A percentile compares a stretch with the other conserved stretches of the same genome.
phyloP scores from a whole-genome alignment of 64 coral and sea anemone species.

The Pocillopora verrucosa region DNA sequence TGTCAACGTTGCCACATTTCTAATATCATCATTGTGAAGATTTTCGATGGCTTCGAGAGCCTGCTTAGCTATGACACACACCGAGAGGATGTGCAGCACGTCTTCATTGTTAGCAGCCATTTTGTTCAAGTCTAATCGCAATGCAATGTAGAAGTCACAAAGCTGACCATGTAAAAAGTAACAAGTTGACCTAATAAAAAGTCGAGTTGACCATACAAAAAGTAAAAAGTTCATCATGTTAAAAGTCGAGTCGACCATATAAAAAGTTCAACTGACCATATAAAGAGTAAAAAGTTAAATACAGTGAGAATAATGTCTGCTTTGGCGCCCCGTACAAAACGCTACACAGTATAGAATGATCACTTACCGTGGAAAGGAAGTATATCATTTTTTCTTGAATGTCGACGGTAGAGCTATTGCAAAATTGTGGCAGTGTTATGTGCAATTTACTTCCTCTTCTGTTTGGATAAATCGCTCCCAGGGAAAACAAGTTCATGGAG shows the following conservation, averaged over 20 bases:
- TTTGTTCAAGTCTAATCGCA: neutral
- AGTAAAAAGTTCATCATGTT: too few relatives aligned
- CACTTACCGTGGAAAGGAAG: conserved; percentile 26
- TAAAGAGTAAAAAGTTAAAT: too few relatives aligned
- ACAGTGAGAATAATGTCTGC: too few relatives aligned
- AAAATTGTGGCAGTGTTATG: conserved; percentile 18
- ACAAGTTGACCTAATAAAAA: too few relatives aligned
- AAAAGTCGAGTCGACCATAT: too few relatives aligned
- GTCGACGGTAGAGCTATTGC: neutral
- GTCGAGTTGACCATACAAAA: too few relatives aligned
- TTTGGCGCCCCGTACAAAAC: too few relatives aligned
- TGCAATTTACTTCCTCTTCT: conserved; percentile 10
- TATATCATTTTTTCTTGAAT: neutral
- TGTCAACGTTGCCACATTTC: conserved; percentile 39
- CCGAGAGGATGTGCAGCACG: neutral
- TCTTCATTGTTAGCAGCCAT: neutral
- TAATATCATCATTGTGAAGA: conserved; percentile 13
- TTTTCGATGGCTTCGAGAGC: conserved; percentile 33
- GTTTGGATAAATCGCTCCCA: conserved; percentile 29
- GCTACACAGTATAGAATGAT: too few relatives aligned
- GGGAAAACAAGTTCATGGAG: conserved; percentile 21
- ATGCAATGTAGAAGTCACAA: neutral
- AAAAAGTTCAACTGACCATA: too few relatives aligned
- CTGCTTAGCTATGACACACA: neutral
- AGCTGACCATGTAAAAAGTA: conserved; percentile 36